Base-by-base conservation (phyloP, 2,888 invertebrate genomes). In the Limnephilus auricula region DNA sequence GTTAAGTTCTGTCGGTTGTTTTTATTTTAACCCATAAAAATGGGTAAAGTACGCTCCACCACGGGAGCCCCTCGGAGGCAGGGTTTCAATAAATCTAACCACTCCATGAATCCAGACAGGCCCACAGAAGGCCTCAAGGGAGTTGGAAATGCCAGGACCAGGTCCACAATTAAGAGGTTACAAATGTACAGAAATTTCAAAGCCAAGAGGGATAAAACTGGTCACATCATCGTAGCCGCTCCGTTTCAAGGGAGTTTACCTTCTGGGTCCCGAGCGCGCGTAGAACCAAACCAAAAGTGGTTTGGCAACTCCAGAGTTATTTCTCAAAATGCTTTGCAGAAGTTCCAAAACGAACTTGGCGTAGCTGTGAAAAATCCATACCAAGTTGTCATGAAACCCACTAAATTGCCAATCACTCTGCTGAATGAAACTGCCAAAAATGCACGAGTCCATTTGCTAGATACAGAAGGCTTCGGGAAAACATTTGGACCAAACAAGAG, bases 181-280 rank as follows among this genome's bases (percentile, higher is more conserved):
- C 98, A 99, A 95, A 99, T 99, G 99, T 99, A 99, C 95, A 97
- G 99, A 93, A 99, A 99, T 95, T 99, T 98, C 94, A 99, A 99
- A 95, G 98, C 99, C 0, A 99, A 99, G 94, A 97, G 99, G 90
- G 98, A 99, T 95, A 97, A 97, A 94, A 96, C 96, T 91, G 98
- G 99, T 89, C 98, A 99, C 96, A 99, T 99, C 90, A 95, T 99
- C 85, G 97, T 97, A 79, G 98, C 99, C 45, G 99, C 99, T 0
- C 99, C 99, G 0, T 99, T 99, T 95, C 99, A 99, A 97, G 98
- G 98, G 85, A 97, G 97, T 95, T 95, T 99, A 34, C 96, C 98
- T 25, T 97, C 99, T 65, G 99, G 99, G 37, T 97, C 98, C 0
- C 97, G 98, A 94, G 99, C 99, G 50, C 96, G 99, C 92, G 98